Percentiles rank a stretch among this genome's conserved stretches.
Evolutionary conservation across 2,888 invertebrate species (phyloP).

Genomic region (Microctonus hyperodae): DNA sequence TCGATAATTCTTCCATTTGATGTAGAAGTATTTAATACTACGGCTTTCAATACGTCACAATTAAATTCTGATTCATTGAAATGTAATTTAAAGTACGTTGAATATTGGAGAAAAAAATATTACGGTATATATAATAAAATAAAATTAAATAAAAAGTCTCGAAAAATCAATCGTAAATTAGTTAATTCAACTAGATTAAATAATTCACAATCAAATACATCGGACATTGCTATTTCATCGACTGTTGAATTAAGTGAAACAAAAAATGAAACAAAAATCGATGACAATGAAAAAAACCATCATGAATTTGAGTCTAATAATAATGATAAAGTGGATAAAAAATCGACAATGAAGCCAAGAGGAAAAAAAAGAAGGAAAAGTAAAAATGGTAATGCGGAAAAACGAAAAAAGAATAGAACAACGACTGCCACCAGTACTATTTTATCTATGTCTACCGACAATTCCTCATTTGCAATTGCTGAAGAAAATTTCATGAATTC

Average conservation of each 20-base stretch:
- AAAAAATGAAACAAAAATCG: slow-evolving; percentile 8
- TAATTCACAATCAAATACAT: slow-evolving; percentile 11
- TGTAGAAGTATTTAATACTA: slow-evolving; percentile 8
- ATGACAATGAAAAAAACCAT: slow-evolving; percentile 11
- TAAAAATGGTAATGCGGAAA: slow-evolving; percentile 26
- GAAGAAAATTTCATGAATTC: slow-evolving; percentile 1
- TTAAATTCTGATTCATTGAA: slow-evolving; percentile 22
- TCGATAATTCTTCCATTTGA: slow-evolving; percentile 21
- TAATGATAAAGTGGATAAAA: slow-evolving; percentile 13
- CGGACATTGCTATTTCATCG: not conserved
- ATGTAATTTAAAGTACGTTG: slow-evolving; percentile 31
- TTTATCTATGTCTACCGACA: not conserved
- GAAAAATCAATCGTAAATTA: slow-evolving; percentile 41
- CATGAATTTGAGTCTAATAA: not conserved
- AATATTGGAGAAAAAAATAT: slow-evolving; percentile 36
- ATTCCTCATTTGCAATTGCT: slow-evolving; percentile 1
- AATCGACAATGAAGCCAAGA: slow-evolving; percentile 21
- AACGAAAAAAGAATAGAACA: slow-evolving; percentile 23
- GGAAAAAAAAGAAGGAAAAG: slow-evolving; percentile 16
- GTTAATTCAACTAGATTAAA: slow-evolving; percentile 34
- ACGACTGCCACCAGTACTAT: slow-evolving; percentile 17
- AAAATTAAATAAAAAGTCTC: slow-evolving; percentile 9
- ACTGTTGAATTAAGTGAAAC: slow-evolving; percentile 1
- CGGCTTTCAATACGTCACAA: not conserved
- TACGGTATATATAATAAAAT: slow-evolving; percentile 24